These are phyloP conservation scores for Aethina tumida DNA, from an alignment of 1,140 invertebrate species.

Conservation along the genomic window DNA sequence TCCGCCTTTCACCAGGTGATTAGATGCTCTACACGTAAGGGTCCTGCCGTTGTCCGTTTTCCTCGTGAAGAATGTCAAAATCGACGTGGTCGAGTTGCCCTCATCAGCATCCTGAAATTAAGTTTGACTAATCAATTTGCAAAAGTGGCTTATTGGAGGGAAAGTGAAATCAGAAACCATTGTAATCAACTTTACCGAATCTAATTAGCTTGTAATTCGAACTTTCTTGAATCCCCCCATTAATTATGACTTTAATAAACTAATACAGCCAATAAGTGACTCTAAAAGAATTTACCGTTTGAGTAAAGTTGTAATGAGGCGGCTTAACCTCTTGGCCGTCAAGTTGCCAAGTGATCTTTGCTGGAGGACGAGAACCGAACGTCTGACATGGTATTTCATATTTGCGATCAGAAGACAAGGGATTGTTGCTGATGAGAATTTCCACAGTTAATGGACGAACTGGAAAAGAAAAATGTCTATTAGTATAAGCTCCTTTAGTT, in stretches of 20 bases:
- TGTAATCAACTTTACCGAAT: too few species aligned
- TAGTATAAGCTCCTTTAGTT: constrained; percentile 5
- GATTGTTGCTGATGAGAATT: constrained; percentile 66
- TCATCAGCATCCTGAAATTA: constrained; percentile 57
- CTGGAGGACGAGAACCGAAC: constrained; percentile 69
- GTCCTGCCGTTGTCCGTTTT: constrained; percentile 66
- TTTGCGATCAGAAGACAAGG: constrained; percentile 66
- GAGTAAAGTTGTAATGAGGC: constrained; percentile 38
- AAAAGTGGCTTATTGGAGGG: too few species aligned
- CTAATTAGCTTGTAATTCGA: too few species aligned
- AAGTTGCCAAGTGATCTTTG: constrained; percentile 72
- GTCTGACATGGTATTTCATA: constrained; percentile 70
- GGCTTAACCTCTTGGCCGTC: constrained; percentile 51
- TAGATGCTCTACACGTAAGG: constrained; percentile 72
- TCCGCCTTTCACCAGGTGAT: constrained; percentile 58
- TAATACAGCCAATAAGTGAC: too few species aligned
- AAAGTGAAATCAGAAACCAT: too few species aligned
- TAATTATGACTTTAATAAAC: too few species aligned
- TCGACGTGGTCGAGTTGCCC: constrained; percentile 71
- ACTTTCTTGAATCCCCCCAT: too few species aligned
- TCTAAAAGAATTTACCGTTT: constrained; percentile 49
- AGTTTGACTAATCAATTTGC: too few species aligned
- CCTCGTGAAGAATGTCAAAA: constrained; percentile 60
- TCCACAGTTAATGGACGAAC: constrained; percentile 67
- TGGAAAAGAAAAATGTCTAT: constrained; percentile 40